These are phyloP conservation scores for Pangasius macronema DNA, from an alignment of 2,797 vertebrate species.

Conservation along the genomic window DNA sequence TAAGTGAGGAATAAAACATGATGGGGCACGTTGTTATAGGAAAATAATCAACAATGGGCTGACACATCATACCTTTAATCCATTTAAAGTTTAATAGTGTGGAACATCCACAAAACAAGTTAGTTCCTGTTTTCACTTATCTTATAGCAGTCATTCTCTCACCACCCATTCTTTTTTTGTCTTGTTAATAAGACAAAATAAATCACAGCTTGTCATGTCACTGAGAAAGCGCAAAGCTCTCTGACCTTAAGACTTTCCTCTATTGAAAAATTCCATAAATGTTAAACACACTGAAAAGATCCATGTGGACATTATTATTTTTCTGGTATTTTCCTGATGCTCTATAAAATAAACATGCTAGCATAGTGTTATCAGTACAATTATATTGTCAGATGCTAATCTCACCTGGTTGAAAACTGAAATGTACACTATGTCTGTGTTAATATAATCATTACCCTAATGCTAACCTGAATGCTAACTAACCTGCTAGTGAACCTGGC, in stretches of 20 bases:
- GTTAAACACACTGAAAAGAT: no score
- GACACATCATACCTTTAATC: background rate
- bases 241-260: no score
- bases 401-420: background rate
- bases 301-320: background rate
- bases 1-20: conserved; percentile 4
- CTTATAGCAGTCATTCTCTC: background rate
- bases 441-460: background rate
- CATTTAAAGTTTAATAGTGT: background rate
- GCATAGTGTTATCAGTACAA: background rate
- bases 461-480: background rate
- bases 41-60: background rate
- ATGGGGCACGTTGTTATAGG: background rate
- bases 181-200: background rate
- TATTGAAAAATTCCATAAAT: no score
- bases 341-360: background rate
- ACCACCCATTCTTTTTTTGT: background rate
- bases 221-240: background rate
- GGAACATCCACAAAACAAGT: conserved; percentile 8
- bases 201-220: no score
- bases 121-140: conserved; percentile 4
- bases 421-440: background rate
- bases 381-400: background rate
- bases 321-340: background rate
- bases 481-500: background rate